Conservation (phyloP, 1,140 invertebrate species). For the Lepeophtheirus salmonis region DNA sequence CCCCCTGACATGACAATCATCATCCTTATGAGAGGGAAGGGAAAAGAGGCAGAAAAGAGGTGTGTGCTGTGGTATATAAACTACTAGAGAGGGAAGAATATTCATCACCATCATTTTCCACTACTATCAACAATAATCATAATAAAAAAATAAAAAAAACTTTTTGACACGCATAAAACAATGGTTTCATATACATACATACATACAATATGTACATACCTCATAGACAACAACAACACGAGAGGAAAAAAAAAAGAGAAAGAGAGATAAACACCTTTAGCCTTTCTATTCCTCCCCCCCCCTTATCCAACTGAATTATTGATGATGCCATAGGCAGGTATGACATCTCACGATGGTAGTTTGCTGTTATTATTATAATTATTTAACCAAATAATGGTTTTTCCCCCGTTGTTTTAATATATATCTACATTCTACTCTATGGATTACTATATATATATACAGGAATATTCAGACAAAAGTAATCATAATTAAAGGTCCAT, state of each 20-base stretch:
- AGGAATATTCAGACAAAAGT: neutral
- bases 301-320: neutral
- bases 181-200: neutral
- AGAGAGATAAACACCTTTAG: neutral
- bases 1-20: too few species aligned
- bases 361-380: neutral
- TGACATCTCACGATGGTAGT: neutral
- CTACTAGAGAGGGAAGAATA: neutral
- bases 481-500: neutral
- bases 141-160: neutral
- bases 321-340: neutral
- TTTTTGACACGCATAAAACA: neutral
- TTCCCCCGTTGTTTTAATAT: too few species aligned
- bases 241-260: too few species aligned
- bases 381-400: neutral
- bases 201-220: too few species aligned
- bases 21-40: too few species aligned
- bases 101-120: neutral
- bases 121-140: neutral
- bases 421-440: too few species aligned
- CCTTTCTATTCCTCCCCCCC: neutral
- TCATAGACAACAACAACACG: too few species aligned
- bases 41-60: too few species aligned
- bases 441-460: too few species aligned
- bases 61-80: too few species aligned